Evolutionary conservation across 2,888 invertebrate species (phyloP), one percentile per base, ranked within the genome.

Genomic region (Acronicta psi): DNA sequence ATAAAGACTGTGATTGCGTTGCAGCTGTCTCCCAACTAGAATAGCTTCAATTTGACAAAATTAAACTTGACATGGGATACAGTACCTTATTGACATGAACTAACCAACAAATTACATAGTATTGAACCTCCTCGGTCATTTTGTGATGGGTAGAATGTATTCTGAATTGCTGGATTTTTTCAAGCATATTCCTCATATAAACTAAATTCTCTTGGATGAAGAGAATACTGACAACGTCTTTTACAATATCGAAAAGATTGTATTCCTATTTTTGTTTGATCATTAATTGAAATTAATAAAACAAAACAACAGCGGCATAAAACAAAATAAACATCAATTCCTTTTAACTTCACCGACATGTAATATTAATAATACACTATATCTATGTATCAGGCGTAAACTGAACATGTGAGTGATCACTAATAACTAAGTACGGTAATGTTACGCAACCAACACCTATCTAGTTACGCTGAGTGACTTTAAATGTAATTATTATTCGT

Each of bases 1-100:
- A 69, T 69, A 69, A 58, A 73, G 53, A 40, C 59, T 50, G 51
- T 72, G 61, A 69, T 61, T 67, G 55, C 68, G 18, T 70, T 65
- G 54, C 68, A 60, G 53, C 54, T 55, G 47, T 71, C 59, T 64
- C 36, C 14, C 46, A 49, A 51, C 25, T 53, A n/a, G n/a, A n/a
- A 38, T 46, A 45, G 36, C 23, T 46, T 18, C 37, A 47, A 40
- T 29, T 62, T 42, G 34, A 34, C 13, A 38, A 25, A 53, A 60
- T 54, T 42, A 50, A 51, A 46, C 46, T 17, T 2, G 9, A 9
- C 17, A 7, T 8, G 29, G 41, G 31, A 65, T 29, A 45, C 45
- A 36, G 20, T 14, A 49, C 49, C 29, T 61, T 62, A 52, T 51
- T 38, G 51, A 31, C 14, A 14, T 0, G 2, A 31, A 14, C 11